phyloP scores from a whole-genome alignment of 2,113 vertebrate genomes.

The Toxostoma redivivum region DNA sequence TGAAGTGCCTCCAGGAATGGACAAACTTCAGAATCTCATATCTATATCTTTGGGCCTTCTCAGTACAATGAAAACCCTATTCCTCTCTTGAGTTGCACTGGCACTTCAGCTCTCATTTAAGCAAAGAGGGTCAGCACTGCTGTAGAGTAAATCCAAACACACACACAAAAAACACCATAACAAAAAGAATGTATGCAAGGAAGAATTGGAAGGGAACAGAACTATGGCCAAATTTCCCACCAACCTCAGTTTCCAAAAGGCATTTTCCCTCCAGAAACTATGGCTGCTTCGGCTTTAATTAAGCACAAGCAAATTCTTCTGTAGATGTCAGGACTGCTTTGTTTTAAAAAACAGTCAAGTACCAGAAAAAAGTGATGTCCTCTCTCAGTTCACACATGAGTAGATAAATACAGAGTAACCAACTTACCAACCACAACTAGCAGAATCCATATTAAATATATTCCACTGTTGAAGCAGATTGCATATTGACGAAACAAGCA shows the following conservation, averaged over 20 bases:
- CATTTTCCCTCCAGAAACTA: background rate
- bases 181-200: background rate
- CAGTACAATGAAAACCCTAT: background rate
- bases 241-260: background rate
- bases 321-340: background rate
- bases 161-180: background rate
- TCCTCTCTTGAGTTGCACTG: background rate
- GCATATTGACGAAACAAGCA: slow-evolving; percentile 95
- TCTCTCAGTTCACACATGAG: background rate
- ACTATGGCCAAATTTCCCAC: background rate
- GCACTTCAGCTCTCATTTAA: background rate
- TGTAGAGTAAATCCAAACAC: background rate
- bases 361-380: slow-evolving; percentile 19
- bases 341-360: slow-evolving; percentile 9
- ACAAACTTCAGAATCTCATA: background rate
- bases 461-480: slow-evolving; percentile 97
- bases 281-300: background rate
- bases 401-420: background rate
- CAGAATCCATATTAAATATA: slow-evolving; percentile 97
- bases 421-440: slow-evolving; percentile 97
- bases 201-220: background rate
- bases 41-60: background rate
- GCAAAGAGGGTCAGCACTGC: background rate
- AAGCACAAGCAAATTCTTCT: background rate
- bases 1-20: background rate